These are phyloP conservation scores for Galerucella pusilla DNA, from an alignment of 2,888 invertebrate species.

Conservation along the genomic window DNA sequence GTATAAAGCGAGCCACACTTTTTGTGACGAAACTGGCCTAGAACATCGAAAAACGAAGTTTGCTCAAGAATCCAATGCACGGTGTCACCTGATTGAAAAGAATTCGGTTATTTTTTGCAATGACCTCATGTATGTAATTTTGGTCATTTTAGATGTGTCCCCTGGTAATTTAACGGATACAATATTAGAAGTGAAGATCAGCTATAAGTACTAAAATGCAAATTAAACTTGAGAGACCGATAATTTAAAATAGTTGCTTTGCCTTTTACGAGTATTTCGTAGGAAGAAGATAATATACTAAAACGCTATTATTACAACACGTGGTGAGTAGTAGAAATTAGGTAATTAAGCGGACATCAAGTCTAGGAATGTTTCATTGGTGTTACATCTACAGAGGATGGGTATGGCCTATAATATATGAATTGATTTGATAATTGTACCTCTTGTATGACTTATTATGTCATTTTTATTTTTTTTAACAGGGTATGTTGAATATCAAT, in stretches of 20 bases:
- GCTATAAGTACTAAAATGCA: not conserved
- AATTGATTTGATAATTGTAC: no score
- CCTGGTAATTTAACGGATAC: not conserved
- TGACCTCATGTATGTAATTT: no score
- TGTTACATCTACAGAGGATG: not conserved
- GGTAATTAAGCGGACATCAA: not conserved
- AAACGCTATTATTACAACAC: not conserved
- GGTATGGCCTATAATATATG: not conserved
- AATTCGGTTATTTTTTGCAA: no score
- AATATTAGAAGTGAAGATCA: not conserved
- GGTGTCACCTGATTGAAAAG: no score
- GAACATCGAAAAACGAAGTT: no score
- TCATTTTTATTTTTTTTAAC: no score
- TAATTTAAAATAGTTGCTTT: not conserved
- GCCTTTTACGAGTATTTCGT: not conserved
- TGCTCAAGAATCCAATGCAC: no score
- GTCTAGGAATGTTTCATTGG: not conserved
- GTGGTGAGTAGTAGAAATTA: not conserved
- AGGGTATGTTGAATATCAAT: no score
- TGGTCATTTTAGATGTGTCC: not conserved
- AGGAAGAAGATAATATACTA: constrained; percentile 1
- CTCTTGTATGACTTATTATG: no score
- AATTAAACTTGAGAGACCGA: not conserved
- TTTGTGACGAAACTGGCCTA: no score
- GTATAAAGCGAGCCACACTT: no score